Base-by-base conservation (phyloP, 2,797 vertebrate genomes). In the Hoplostethus atlanticus region DNA sequence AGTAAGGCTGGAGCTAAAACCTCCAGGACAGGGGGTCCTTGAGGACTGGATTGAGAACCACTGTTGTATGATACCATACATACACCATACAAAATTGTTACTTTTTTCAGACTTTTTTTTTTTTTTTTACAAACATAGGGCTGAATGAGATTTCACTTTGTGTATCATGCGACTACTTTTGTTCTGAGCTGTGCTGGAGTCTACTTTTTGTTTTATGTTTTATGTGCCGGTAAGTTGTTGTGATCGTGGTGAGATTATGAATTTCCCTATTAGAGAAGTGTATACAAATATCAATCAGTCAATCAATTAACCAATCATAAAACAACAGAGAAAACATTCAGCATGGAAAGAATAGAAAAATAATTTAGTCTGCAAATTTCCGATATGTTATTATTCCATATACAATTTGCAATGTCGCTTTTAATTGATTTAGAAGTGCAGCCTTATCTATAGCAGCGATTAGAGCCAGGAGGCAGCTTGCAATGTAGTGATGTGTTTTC, bases 401-500 rank as follows among this genome's bases (percentile, higher is more conserved):
- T 64, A 63, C 13, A 50, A 61, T 38, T 36, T 47, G 40, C 3
- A 54, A 8, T 38, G 68, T 80, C 6, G 13, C 54, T 68, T 79
- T 72, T 63, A 82, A 78, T 72, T 79, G 61, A 70, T 75, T 77
- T 72, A 58, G 47, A 53, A 81, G n/a, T 53, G 48, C 15, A 57
- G 50, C 34, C 53, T 80, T 76, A 71, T 78, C 69, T 73, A 42
- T 16, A 48, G 13, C 61, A 44, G 52, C 47, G 64, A 51, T 70
- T 57, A 57, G 16, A 11, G 77, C 77, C 84, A 74, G 68, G 53
- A 76, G 62, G 64, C 34, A 61, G 64, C 40, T 73, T 70, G 75
- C 71, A 70, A 69, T 61, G 67, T 56, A 28, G 1, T 21, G 21
- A 21, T 21, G 21, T 73, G 61, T 80, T 81, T 75, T 64, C 50